phyloP scores from a whole-genome alignment of 2,888 invertebrate species.

The Seira sanloemensis region DNA sequence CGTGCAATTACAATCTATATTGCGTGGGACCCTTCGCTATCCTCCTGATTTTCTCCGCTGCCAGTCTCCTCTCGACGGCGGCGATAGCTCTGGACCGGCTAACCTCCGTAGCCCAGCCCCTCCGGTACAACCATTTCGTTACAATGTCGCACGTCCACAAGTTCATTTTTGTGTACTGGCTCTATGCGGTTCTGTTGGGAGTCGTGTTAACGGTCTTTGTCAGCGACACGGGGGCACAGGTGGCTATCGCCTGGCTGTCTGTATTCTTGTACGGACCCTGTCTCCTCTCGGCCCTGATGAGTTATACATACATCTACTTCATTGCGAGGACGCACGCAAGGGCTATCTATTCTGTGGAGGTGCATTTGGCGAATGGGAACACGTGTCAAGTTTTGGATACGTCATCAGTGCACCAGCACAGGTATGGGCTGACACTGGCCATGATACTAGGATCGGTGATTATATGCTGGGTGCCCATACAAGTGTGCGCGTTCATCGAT shows the following conservation, averaged over 20 bases:
- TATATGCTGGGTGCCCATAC: slow-evolving; percentile 81
- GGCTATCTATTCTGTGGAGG: slow-evolving; percentile 81
- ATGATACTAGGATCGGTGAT: slow-evolving; percentile 81
- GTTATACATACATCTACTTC: slow-evolving; percentile 81
- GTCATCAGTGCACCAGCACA: slow-evolving; percentile 75
- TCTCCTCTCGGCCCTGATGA: slow-evolving; percentile 79
- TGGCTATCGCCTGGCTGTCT: slow-evolving; percentile 68
- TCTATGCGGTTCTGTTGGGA: slow-evolving; percentile 79
- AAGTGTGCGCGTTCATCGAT: slow-evolving; percentile 76
- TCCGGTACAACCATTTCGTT: slow-evolving; percentile 81
- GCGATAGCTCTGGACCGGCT: slow-evolving; percentile 81
- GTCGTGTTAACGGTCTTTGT: slow-evolving; percentile 63
- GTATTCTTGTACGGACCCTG: slow-evolving; percentile 80
- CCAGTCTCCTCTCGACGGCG: slow-evolving; percentile 80
- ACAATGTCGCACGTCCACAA: slow-evolving; percentile 80
- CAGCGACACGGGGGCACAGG: slow-evolving; percentile 60
- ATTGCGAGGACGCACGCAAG: slow-evolving; percentile 81
- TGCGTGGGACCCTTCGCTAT: slow-evolving; percentile 80
- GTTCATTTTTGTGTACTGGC: slow-evolving; percentile 80
- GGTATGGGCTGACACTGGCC: slow-evolving; percentile 81
- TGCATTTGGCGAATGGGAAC: slow-evolving; percentile 73
- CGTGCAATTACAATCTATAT: slow-evolving; percentile 74
- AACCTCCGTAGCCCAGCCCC: slow-evolving; percentile 80
- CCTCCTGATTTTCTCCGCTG: slow-evolving; percentile 80
- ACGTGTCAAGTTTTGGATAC: slow-evolving; percentile 67